Evolutionary conservation across 2,113 vertebrate species (phyloP), one percentile per base, ranked within the genome.

Genomic region (Pimephales promelas): DNA sequence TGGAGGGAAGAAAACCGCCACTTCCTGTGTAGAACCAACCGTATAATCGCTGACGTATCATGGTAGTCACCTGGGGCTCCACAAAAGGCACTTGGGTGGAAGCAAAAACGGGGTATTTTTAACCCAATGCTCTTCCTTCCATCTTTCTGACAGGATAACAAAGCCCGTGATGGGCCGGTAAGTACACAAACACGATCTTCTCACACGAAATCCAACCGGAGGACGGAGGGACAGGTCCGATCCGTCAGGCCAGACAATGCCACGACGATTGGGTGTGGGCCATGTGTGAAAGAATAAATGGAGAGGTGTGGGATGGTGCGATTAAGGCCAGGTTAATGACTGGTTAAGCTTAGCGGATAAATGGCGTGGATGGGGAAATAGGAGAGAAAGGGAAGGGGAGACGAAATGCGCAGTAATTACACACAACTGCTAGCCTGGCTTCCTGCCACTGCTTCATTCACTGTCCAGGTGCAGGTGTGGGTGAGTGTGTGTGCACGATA

Each of bases 391-490:
- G 82, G 79, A 59, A 76, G 59, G 54, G 57, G 84, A 90, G 90
- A 90, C 86, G 22, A 91, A 92, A 93, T 93, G 88, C 93, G 92
- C 91, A 87, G 92, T 97, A 97, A 98, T 97, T 96, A 96, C 90
- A 96, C 83, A 86, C 89, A 91, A 88, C 91, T 87, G 91, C 90
- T 81, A 84, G 85, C 92, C 86, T 89, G 91, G 91, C 93, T 95
- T 97, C 95, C 96, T 96, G 95, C 91, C 91, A 93, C 91, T 89
- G 94, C 93, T 90, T 94, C 96, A 98, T 96, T 95, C 97, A 95
- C 92, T 87, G 75, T 86, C 86, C 90, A 90, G 89, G 71, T 83
- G 86, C 85, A 88, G 84, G 74, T 78, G 72, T 81, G 82, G 59
- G 80, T 59, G 31, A 79, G 57, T 79, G 76, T 52, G 82, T 54